These are phyloP conservation scores for Mycalesis mineus DNA, from an alignment of 2,888 invertebrate genomes.

Conservation along the genomic window DNA sequence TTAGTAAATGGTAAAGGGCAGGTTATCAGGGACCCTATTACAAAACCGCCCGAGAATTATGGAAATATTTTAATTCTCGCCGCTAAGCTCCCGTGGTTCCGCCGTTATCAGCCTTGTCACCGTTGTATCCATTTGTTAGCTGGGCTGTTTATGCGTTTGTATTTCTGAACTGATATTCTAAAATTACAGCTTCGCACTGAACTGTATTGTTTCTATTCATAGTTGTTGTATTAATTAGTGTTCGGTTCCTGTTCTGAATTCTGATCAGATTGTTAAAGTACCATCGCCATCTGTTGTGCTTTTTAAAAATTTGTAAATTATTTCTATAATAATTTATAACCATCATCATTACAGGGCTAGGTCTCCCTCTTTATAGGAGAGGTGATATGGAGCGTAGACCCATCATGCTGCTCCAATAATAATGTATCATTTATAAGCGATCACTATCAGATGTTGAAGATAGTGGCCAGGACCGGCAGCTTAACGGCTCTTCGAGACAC, in stretches of 20 bases:
- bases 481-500: too few relatives aligned
- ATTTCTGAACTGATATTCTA: slow-evolving; percentile 7
- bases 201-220: neutral
- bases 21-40: slow-evolving; percentile 36
- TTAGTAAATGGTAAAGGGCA: slow-evolving; percentile 35
- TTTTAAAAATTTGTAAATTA: too few relatives aligned
- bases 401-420: too few relatives aligned
- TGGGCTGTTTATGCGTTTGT: slow-evolving; percentile 12
- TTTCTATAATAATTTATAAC: too few relatives aligned
- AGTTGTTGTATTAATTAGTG: neutral
- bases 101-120: slow-evolving; percentile 17
- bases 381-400: too few relatives aligned
- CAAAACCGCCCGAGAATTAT: slow-evolving; percentile 36
- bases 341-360: too few relatives aligned
- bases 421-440: too few relatives aligned
- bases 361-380: too few relatives aligned
- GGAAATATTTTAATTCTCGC: slow-evolving; percentile 31
- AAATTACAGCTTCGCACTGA: neutral
- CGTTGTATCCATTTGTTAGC: slow-evolving; percentile 18
- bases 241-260: neutral
- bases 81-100: slow-evolving; percentile 5
- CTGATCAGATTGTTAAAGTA: neutral
- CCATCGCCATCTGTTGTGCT: too few relatives aligned
- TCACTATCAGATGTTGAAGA: too few relatives aligned
- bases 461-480: too few relatives aligned